A percentile compares a stretch with the other conserved stretches of the same genome.
phyloP scores from a whole-genome alignment of 2,797 vertebrate genomes.

The Aplochiton taeniatus region DNA sequence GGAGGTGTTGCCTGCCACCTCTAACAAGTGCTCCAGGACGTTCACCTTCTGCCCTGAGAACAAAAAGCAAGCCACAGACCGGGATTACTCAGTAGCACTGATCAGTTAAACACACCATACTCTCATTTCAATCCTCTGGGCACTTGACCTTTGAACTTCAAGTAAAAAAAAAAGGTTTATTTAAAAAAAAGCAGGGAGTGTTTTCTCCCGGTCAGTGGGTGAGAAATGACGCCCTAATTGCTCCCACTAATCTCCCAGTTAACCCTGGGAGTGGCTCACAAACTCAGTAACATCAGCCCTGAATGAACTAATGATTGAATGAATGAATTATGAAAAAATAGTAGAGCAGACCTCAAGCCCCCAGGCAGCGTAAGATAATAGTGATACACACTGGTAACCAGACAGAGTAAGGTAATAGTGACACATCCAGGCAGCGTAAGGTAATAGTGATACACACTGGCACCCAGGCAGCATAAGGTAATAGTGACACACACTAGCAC shows the following conservation, averaged over 20 bases:
- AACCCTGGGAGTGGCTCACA: background rate
- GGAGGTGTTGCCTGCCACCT: conserved; percentile 43
- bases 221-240: conserved; percentile 8
- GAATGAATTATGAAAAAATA: conserved; percentile 20
- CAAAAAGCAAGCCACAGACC: conserved; percentile 1
- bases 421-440: no score
- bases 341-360: background rate
- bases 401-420: no score
- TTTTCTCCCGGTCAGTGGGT: conserved; percentile 6
- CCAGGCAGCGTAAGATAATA: background rate
- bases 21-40: conserved; percentile 70
- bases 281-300: conserved; percentile 1
- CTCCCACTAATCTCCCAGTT: conserved; percentile 11
- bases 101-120: no score
- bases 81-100: no score
- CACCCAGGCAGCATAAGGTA: no score
- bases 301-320: no score
- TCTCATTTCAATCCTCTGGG: no score
- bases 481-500: no score
- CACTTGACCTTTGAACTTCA: no score
- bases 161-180: no score
- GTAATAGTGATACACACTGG: no score
- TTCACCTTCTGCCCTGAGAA: conserved; percentile 70
- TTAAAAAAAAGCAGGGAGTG: no score
- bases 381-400: background rate